phyloP scores from a whole-genome alignment of 2,888 invertebrate species.

The Scelioninae gen. 1 region DNA sequence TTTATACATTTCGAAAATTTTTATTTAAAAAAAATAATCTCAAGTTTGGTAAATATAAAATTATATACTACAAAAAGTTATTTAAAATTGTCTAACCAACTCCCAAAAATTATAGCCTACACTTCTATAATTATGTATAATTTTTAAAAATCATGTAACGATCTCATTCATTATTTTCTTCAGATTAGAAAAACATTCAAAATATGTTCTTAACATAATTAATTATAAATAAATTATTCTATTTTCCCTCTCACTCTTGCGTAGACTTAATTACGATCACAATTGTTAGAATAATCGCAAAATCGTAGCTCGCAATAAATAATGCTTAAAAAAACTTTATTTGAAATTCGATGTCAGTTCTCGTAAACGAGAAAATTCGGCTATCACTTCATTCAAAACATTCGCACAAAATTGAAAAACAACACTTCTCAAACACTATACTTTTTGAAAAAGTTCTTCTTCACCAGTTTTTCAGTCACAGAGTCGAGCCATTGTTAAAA shows the following conservation, averaged over 20 bases:
- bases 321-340: too few relatives aligned
- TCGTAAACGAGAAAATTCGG: slow-evolving; percentile 15
- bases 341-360: background rate
- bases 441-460: background rate
- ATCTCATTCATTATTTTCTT: slow-evolving; percentile 30
- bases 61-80: too few relatives aligned
- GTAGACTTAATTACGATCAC: slow-evolving; percentile 36
- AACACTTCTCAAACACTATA: background rate
- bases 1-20: too few relatives aligned
- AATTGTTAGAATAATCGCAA: too few relatives aligned
- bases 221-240: slow-evolving; percentile 30
- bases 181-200: background rate
- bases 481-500: too few relatives aligned
- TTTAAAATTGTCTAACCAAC: too few relatives aligned
- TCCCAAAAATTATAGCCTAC: too few relatives aligned
- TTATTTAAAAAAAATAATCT: too few relatives aligned
- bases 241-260: slow-evolving; percentile 14
- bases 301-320: too few relatives aligned
- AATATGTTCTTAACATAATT: slow-evolving; percentile 6
- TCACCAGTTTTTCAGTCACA: background rate
- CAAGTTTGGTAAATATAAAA: too few relatives aligned
- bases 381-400: slow-evolving; percentile 5
- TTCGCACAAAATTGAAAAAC: background rate
- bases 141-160: slow-evolving; percentile 40
- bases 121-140: too few relatives aligned